These are phyloP conservation scores for Pseudococcus jackbeardsleyi DNA, from an alignment of 2,888 invertebrate genomes.

Conservation along the genomic window DNA sequence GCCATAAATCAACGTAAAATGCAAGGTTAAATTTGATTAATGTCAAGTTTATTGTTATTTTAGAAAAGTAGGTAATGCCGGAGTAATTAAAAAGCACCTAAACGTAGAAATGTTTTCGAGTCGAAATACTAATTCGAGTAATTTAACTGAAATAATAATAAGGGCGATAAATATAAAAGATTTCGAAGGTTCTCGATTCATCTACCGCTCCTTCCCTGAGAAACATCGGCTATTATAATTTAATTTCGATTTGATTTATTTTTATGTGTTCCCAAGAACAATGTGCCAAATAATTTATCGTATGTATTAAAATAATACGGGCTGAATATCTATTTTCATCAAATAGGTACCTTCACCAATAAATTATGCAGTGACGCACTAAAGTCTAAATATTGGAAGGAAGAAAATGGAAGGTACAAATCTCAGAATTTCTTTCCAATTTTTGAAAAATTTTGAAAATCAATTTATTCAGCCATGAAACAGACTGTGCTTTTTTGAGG, in stretches of 20 bases:
- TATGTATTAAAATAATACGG: not conserved
- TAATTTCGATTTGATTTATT: too few relatives aligned
- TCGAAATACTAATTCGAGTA: not conserved
- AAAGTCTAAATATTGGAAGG: too few relatives aligned
- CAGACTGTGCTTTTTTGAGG: too few relatives aligned
- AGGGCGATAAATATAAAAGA: not conserved
- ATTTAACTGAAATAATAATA: not conserved
- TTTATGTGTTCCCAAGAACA: not conserved
- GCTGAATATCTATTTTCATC: not conserved
- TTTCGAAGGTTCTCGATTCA: not conserved
- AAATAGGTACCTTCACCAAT: not conserved
- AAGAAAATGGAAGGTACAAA: too few relatives aligned
- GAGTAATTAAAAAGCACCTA: not conserved
- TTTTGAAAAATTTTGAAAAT: too few relatives aligned
- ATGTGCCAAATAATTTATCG: not conserved
- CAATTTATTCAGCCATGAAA: too few relatives aligned
- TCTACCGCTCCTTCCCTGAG: not conserved
- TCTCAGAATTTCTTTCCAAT: too few relatives aligned
- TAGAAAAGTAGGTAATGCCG: not conserved
- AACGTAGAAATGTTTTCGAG: not conserved
- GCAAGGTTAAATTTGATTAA: constrained; percentile 51
- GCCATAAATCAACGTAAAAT: constrained; percentile 34
- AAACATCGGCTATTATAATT: not conserved
- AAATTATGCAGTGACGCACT: too few relatives aligned
- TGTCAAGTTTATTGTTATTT: constrained; percentile 45